Evolutionary conservation across 1,140 invertebrate genomes (phyloP), one percentile per base, ranked within the genome.

Genomic region (Trachymyrmex septentrionalis): DNA sequence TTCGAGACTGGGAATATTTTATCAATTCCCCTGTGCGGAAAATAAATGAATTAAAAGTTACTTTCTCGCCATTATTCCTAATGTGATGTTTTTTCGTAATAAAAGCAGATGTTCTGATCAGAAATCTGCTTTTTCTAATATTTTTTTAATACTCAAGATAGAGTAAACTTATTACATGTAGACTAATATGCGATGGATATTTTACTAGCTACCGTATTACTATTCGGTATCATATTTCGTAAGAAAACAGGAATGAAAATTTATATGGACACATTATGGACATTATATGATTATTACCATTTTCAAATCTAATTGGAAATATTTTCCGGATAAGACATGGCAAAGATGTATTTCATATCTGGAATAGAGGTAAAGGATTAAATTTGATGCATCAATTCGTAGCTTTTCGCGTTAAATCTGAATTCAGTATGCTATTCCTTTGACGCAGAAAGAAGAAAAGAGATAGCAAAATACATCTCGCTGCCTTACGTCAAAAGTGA

Each of bases 1-100:
- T 57, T 38, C 21, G 30, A 81, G 19, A 72, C 34, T 19, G 16
- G 24, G 21, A 59, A 81, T 57, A 71, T 44, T 57, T 81, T 59
- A 81, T 81, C 66, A 27, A n/a, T 71, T 71, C 1, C 5, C 6
- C 34, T 12, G 38, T 38, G 48, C 6, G 34, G 21, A 44, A 81
- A 48, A 55, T 48, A 57, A 71, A 71, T 24, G 16, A 44, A 81
- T 69, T 57, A 19, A 48, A 6, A 38, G 21, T 27, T 30, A 72
- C 24, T 57, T 57, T 44, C 19, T 21, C 6, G 9, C 14, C n/a
- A 21, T 81, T 44, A 57, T 71, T 34, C 21, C 34, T 38, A 38
- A 80, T 24, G 9, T 44, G 38, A 44, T 44, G 9, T 10, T 44
- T 44, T 50, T 55, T 27, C 16, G 21, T 27, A 44, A 72, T 72